Conservation (phyloP, 1,140 invertebrate species). For the Nebria ingens region DNA sequence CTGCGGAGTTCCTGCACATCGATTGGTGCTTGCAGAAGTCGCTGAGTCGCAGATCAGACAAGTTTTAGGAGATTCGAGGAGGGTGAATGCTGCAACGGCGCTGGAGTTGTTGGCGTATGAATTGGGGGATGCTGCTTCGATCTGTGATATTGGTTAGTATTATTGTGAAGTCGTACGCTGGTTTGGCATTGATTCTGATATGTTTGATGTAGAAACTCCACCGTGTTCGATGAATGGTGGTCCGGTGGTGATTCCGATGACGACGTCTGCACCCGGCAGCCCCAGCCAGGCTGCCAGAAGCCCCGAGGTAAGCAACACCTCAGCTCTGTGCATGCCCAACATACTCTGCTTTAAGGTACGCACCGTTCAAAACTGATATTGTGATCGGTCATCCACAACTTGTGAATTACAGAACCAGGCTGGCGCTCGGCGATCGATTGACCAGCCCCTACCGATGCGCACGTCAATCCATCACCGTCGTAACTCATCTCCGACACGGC, state of each 20-base stretch:
- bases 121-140: conserved; percentile 16
- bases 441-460: background rate
- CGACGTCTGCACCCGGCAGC: conserved; percentile 24
- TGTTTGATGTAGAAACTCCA: no score
- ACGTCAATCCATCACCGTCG: background rate
- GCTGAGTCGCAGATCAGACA: conserved; percentile 47
- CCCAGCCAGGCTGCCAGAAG: conserved; percentile 28
- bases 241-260: no score
- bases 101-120: conserved; percentile 39
- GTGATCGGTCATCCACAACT: no score
- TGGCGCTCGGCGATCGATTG: background rate
- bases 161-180: no score
- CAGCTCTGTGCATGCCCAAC: conserved; percentile 60
- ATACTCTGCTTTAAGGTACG: conserved; percentile 69
- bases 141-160: no score
- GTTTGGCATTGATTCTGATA: no score
- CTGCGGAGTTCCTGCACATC: conserved; percentile 47
- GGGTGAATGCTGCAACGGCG: conserved; percentile 27
- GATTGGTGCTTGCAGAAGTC: conserved; percentile 59
- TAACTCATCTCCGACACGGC: background rate
- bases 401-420: background rate
- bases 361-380: no score
- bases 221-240: no score
- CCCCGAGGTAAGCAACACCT: conserved; percentile 57
- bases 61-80: conserved; percentile 6